Percentiles rank a stretch among this genome's conserved stretches.
These are phyloP conservation scores for Neodiprion fabricii DNA, from an alignment of 1,140 invertebrate genomes.

Conservation along the genomic window DNA sequence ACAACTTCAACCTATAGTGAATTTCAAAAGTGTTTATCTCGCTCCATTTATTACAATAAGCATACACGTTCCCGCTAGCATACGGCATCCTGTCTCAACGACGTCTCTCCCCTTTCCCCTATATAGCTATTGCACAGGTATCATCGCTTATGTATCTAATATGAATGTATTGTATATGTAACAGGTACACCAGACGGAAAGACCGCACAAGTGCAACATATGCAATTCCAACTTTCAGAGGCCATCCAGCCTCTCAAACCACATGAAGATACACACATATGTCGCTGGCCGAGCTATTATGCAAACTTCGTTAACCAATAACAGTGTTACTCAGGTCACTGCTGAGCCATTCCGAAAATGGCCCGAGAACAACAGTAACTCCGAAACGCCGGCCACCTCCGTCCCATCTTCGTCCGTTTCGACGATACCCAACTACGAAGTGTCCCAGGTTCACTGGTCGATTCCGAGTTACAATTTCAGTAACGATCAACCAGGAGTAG, in stretches of 20 bases:
- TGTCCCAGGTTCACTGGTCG: conserved; percentile 49
- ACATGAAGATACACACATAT: conserved; percentile 62
- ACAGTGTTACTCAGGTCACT: conserved; percentile 27
- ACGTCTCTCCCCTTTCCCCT: too few relatives aligned
- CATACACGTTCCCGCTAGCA: too few relatives aligned
- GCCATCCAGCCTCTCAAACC: conserved; percentile 62
- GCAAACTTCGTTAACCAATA: conserved; percentile 31
- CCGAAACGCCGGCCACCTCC: conserved; percentile 35
- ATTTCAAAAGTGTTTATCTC: too few relatives aligned
- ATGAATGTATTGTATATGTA: too few relatives aligned
- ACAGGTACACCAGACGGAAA: conserved; percentile 41
- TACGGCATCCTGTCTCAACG: too few relatives aligned
- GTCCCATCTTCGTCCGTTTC: conserved; percentile 36
- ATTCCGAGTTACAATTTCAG: conserved; percentile 48
- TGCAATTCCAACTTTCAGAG: conserved; percentile 59
- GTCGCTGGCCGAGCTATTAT: conserved; percentile 55
- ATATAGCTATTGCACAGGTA: too few relatives aligned
- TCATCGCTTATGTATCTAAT: too few relatives aligned
- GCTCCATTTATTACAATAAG: too few relatives aligned
- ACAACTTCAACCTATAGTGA: too few relatives aligned
- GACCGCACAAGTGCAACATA: conserved; percentile 54
- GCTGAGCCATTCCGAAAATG: conserved; percentile 36
- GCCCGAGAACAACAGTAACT: conserved; percentile 35
- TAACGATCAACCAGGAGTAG: conserved; percentile 37
- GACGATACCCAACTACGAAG: conserved; percentile 40